These are phyloP conservation scores for Porphyrio hochstetteri DNA, from an alignment of 2,113 vertebrate species.

Conservation along the genomic window DNA sequence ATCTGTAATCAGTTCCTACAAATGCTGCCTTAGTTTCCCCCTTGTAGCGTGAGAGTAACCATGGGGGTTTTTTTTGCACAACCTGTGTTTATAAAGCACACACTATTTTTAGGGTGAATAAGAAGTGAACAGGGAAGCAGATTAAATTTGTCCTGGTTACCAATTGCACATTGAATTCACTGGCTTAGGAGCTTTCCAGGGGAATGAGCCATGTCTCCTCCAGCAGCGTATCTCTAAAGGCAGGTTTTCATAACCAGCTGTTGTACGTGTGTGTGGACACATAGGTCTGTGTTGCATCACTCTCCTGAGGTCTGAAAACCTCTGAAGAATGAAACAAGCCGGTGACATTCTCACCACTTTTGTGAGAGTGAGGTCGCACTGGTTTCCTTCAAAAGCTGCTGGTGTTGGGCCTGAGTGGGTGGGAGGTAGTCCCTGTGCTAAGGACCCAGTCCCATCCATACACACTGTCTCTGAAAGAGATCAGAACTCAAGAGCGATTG, in stretches of 20 bases:
- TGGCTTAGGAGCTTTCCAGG: conserved; percentile 11
- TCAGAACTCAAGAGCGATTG: background rate
- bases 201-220: background rate
- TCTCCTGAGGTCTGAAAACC: background rate
- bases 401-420: background rate
- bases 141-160: conserved; percentile 26
- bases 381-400: background rate
- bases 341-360: background rate
- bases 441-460: background rate
- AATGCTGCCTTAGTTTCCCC: conserved; percentile 34
- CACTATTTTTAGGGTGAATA: background rate
- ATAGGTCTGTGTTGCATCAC: background rate
- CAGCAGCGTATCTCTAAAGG: conserved; percentile 26
- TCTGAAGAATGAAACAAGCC: background rate
- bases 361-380: background rate
- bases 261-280: background rate
- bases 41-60: background rate
- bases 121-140: background rate
- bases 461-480: background rate
- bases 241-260: background rate
- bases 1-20: background rate
- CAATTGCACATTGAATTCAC: background rate
- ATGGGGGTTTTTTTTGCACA: background rate
- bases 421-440: background rate
- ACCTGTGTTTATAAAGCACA: background rate